Base-by-base conservation (phyloP, 2,888 invertebrate genomes). In the Gastrophysa polygoni region DNA sequence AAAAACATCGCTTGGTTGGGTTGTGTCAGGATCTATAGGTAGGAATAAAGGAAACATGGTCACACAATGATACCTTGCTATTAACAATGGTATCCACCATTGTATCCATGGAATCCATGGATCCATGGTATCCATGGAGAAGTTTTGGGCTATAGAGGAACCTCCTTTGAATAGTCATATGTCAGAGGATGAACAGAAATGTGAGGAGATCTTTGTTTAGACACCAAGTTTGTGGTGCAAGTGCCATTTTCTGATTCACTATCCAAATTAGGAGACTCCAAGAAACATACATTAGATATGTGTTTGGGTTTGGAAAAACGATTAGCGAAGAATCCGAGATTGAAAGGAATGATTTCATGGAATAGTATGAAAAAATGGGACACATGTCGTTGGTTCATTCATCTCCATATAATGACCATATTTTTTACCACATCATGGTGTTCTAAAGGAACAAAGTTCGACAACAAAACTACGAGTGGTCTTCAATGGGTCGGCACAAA, bases 401-500 rank as follows among this genome's bases (percentile, higher is more conserved):
- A 59, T 24, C 16, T 38, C 20, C 8, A 51, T 6, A 20, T n/a
- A 47, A 46, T 56, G 18, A 48, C 5, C n/a, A 14, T 62, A 59
- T 59, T 65, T 44, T 51, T 51, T 61, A 47, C 61, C 64, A 20
- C 59, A 65, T 32, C 64, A 61, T 28, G 61, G 50, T 10, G 61
- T 61, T 20, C 6, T 50, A 28, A 46, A 59, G 14, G 32, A 61
- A n/a, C 21, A 44, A 4, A 64, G 51, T 20, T 3, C 32, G 20
- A 60, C 55, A 16, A 64, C 61, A 2, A 52, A 48, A 47, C 43
- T 57, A 11, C 24, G 61, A 47, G 58, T 59, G 5, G 61, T 64
- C 17, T 64, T 64, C 32, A 57, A 66, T 54, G 88, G 52, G 7
- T 57, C 50, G n/a, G 28, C 48, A n/a, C 48, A 11, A 14, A 21